Evolutionary conservation across 2,113 vertebrate genomes (phyloP), one percentile per base, ranked within the genome.

Genomic region (Vulpes vulpes): DNA sequence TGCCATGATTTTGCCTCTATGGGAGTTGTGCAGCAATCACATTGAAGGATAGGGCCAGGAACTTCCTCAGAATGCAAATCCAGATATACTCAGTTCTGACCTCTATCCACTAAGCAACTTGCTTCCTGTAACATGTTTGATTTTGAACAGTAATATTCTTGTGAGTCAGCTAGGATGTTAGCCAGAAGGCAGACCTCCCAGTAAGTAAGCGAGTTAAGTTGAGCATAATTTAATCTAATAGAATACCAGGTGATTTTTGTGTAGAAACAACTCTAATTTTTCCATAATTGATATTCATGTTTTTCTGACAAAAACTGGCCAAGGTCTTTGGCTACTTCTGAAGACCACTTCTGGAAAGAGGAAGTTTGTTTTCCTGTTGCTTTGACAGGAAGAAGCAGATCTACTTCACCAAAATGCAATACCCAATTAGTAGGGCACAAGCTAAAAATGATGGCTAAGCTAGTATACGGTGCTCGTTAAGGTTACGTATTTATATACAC

Each of bases 321-420:
- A 86, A 92, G 53, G 49, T 27, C 80, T 88, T 92, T 88, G 94
- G 74, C 94, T 90, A 79, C 51, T 81, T 94, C 71, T 96, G 55
- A 23, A 96, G 92, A 43, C 35, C 43, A 65, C 90, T 96, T 84
- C 62, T 97, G 90, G 76, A 95, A 96, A 96, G 87, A 97, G 95
- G 97, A 98, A 96, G 74, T 96, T 98, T 80, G 49, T 89, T 96
- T 98, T 98, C 97, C 97, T 98, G 96, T 97, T 98, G 90, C 64
- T 97, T 64, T 71, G 53, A 95, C 92, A 94, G 98, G 95, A 98
- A 97, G 76, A 98, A 97, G 94, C 60, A 90, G 89, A 69, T 89
- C 73, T 92, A 35, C 38, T 84, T 76, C 11, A 8, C 73, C 80
- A 83, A 96, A 92, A 96, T 9, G 53, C 53, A 73, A 19, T 43